phyloP scores from a whole-genome alignment of 1,140 invertebrate genomes.

The Samia ricini region DNA sequence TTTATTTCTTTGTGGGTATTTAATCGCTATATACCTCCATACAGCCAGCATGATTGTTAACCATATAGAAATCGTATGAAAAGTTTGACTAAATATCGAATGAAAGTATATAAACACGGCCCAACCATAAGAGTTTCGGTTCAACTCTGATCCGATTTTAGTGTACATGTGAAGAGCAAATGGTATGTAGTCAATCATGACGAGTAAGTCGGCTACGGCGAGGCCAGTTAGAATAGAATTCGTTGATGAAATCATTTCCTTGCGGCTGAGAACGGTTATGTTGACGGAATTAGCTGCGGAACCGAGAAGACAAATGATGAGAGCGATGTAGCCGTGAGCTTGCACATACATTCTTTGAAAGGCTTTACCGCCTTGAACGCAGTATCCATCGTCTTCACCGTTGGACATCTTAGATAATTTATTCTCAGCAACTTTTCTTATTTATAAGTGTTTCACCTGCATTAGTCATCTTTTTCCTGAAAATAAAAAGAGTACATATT shows the following conservation, averaged over 20 bases:
- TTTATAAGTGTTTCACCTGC: background rate
- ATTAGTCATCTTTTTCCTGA: constrained; percentile 19
- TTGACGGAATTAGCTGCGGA: constrained; percentile 95
- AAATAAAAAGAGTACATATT: constrained; percentile 16
- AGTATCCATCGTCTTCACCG: constrained; percentile 45
- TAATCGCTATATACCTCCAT: constrained; percentile 95
- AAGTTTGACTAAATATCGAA: constrained; percentile 89
- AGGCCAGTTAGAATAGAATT: constrained; percentile 92
- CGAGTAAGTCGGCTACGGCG: constrained; percentile 93
- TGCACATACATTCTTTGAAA: constrained; percentile 63
- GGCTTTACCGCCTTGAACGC: constrained; percentile 59
- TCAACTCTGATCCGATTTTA: constrained; percentile 69
- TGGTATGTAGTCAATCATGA: constrained; percentile 96
- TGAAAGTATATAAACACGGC: constrained; percentile 90
- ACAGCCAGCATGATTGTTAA: constrained; percentile 94
- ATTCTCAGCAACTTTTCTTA: background rate
- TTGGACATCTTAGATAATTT: constrained; percentile 30
- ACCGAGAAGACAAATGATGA: constrained; percentile 92
- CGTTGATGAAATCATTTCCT: constrained; percentile 92
- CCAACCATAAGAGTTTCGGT: constrained; percentile 86
- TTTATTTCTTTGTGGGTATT: constrained; percentile 86
- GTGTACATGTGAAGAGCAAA: constrained; percentile 90
- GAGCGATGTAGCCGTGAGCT: constrained; percentile 70
- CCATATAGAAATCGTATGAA: constrained; percentile 96
- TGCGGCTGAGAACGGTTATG: constrained; percentile 93